Evolutionary conservation across 2,113 vertebrate species (phyloP), one percentile per base, ranked within the genome.

Genomic region (Sminthopsis crassicaudata): DNA sequence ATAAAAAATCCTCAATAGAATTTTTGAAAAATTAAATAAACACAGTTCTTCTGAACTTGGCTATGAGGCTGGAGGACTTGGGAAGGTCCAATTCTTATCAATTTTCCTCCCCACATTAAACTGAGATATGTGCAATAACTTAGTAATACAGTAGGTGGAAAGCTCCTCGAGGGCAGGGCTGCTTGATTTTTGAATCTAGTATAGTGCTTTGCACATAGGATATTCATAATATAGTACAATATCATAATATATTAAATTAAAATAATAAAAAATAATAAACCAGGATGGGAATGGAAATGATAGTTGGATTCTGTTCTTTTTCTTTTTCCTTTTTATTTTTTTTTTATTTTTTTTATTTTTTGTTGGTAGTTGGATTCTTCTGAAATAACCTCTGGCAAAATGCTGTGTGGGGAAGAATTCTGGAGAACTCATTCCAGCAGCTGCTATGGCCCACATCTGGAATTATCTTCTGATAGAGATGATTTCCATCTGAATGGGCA

Each of bases 61-160:
- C 50, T 93, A 76, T 94, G 91, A 88, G 67, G 60, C 55, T 84
- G 88, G 60, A 92, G 90, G n/a, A 11, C 11, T 67, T 4, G 95
- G 26, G 54, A 26, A 2, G 22, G 19, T 90, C 22, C 48, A 57
- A 16, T 91, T 93, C 50, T 57, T 93, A 51, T 42, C 88, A 89
- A 46, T 46, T 67, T 91, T 94, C 90, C 42, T 46, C 55, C n/a
- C 92, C 55, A 57, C 24, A 90, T 36, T 95, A 93, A 91, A 92
- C n/a, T 57, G n/a, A 12, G 93, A 91, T 50, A 92, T 94, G 36
- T 76, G 16, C 42, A 90, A 67, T 93, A 93, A 48, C 0, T 1
- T 67, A 67, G 14, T 36, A 36, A 67, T 12, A 36, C 57, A 30
- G 57, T 23, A 60, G 27, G 10, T 27, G 27, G 27, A 12, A 36